phyloP scores from a whole-genome alignment of 2,797 vertebrate genomes.

The Picus viridis region DNA sequence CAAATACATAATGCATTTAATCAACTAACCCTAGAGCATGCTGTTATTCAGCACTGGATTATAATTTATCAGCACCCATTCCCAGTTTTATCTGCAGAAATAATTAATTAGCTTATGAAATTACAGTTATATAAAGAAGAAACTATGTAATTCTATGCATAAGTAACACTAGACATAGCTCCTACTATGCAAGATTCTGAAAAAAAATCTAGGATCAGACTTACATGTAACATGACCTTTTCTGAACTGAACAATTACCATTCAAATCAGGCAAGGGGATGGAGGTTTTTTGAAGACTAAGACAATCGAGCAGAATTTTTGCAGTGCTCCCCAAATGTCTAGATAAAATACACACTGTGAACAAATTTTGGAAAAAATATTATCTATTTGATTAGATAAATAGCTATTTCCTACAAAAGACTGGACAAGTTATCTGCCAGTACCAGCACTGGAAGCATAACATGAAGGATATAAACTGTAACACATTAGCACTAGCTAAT shows the following conservation, averaged over 20 bases:
- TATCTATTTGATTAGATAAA: neutral
- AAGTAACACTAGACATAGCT: neutral
- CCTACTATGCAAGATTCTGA: neutral
- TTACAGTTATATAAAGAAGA: neutral
- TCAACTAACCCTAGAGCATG: neutral
- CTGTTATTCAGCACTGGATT: conserved; percentile 1
- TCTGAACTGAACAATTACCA: neutral
- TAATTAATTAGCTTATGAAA: neutral
- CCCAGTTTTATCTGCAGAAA: neutral
- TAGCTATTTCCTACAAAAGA: neutral
- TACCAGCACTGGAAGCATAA: neutral
- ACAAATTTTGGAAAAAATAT: neutral
- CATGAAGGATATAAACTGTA: neutral
- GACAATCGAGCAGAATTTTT: neutral
- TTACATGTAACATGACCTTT: neutral
- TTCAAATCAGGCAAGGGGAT: neutral
- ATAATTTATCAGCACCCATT: neutral
- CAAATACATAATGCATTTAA: conserved; percentile 16
- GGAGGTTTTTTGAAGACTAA: neutral
- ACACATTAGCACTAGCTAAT: neutral
- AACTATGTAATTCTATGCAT: neutral
- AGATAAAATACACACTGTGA: neutral
- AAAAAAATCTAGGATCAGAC: neutral
- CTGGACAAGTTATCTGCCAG: neutral
- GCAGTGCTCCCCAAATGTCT: neutral